phyloP scores from a whole-genome alignment of 2,888 invertebrate genomes.

The Amblyjoppa proteus region DNA sequence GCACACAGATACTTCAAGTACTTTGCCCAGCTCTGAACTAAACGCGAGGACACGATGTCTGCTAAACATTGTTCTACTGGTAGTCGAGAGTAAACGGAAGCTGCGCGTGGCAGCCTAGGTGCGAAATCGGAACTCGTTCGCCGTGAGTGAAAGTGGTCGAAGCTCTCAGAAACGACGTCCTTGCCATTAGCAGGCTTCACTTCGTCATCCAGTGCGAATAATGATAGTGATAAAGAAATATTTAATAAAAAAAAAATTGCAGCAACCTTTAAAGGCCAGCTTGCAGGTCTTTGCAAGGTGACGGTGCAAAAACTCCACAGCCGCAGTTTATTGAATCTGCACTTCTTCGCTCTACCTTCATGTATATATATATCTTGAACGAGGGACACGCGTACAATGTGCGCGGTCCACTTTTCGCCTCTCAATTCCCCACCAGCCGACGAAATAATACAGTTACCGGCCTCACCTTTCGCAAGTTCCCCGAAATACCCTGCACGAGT shows the following conservation, averaged over 20 bases:
- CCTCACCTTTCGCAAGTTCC: constrained; percentile 36
- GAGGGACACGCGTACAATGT: constrained; percentile 14
- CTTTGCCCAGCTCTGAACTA: not conserved
- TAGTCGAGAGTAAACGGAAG: not conserved
- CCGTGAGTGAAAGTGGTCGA: not conserved
- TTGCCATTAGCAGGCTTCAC: not conserved
- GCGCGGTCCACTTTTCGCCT: constrained; percentile 4
- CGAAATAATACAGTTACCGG: constrained; percentile 52
- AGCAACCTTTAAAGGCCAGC: constrained; percentile 2
- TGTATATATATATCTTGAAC: not conserved
- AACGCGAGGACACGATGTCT: not conserved
- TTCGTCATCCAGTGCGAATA: not conserved
- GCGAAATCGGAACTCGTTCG: not conserved
- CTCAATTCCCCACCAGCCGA: constrained; percentile 27
- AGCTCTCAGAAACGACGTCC: not conserved
- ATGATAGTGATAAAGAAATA: not conserved
- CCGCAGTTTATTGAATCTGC: constrained; percentile 47
- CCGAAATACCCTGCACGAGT: constrained; percentile 8
- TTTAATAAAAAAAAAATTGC: not conserved
- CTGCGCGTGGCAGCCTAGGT: constrained; percentile 5
- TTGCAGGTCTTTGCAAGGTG: not conserved
- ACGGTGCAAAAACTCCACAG: not conserved
- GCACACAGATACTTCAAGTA: too few relatives aligned
- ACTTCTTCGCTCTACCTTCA: constrained; percentile 24
- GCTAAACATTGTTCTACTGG: not conserved